Percentiles rank a stretch among this genome's conserved stretches.
Conservation (phyloP, 2,113 vertebrate species). For the Clarias magur region DNA sequence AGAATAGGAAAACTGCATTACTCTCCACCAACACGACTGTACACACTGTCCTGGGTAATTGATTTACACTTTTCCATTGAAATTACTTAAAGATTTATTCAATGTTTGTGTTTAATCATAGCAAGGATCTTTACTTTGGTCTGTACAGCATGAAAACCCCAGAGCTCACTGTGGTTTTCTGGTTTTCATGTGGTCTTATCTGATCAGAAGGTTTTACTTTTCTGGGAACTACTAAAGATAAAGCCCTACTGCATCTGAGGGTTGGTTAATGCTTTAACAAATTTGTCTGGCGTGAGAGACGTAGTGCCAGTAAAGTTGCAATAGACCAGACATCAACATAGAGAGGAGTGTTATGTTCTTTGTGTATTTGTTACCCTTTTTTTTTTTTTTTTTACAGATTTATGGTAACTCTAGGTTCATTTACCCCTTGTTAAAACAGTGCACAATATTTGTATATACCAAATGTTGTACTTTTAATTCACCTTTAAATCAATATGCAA, state of each 20-base stretch:
- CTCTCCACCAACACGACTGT: neutral
- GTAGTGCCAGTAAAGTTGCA: neutral
- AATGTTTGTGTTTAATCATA: neutral
- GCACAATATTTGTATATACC: neutral
- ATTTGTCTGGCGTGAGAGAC: neutral
- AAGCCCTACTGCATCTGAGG: neutral
- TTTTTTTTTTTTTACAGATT: neutral
- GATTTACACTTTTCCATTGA: neutral
- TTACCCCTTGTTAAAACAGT: neutral
- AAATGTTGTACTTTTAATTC: neutral
- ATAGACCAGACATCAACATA: neutral
- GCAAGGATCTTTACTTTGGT: neutral
- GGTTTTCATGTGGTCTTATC: slow-evolving; percentile 16
- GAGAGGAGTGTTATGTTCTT: neutral
- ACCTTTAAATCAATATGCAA: neutral
- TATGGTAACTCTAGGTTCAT: neutral
- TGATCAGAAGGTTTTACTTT: slow-evolving; percentile 6
- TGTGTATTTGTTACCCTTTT: neutral
- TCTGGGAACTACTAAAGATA: neutral
- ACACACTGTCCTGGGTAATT: neutral
- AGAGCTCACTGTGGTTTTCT: neutral
- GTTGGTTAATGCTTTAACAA: neutral
- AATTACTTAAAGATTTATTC: neutral
- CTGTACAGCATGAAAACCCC: neutral
- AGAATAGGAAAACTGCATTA: neutral